Conservation (phyloP, 1,140 invertebrate species). For the Portunus trituberculatus region DNA sequence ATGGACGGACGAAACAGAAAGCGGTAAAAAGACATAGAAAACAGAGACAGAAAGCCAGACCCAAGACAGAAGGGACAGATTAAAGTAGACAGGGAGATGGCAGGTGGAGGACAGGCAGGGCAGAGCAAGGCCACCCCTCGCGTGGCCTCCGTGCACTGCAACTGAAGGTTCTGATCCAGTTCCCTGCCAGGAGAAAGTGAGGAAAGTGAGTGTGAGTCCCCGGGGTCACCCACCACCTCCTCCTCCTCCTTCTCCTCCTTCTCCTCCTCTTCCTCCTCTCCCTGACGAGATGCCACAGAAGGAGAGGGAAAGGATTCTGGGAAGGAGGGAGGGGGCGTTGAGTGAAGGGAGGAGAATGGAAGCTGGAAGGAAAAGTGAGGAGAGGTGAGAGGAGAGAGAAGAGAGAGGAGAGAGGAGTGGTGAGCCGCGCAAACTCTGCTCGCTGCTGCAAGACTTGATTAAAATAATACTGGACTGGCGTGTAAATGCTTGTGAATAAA, state of each 20-base stretch:
- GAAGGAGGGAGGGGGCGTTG: neutral
- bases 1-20: too few relatives aligned
- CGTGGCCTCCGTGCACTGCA: neutral
- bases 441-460: too few relatives aligned
- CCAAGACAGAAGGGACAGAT: too few relatives aligned
- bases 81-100: neutral
- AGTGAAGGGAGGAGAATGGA: conserved; percentile 8
- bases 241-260: neutral
- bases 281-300: neutral
- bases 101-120: neutral
- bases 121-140: neutral
- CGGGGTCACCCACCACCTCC: neutral
- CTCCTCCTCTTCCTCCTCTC: neutral
- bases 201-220: neutral
- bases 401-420: too few relatives aligned
- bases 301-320: conserved; percentile 9
- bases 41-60: too few relatives aligned
- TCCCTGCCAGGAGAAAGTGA: conserved; percentile 9
- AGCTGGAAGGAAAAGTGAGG: neutral
- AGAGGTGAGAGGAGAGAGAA: neutral
- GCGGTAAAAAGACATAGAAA: too few relatives aligned
- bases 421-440: too few relatives aligned
- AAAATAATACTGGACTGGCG: too few relatives aligned
- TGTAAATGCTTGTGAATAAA: too few relatives aligned
- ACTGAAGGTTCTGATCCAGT: neutral